These are phyloP conservation scores for Cotesia typhae DNA, from an alignment of 1,140 invertebrate genomes.

Conservation along the genomic window DNA sequence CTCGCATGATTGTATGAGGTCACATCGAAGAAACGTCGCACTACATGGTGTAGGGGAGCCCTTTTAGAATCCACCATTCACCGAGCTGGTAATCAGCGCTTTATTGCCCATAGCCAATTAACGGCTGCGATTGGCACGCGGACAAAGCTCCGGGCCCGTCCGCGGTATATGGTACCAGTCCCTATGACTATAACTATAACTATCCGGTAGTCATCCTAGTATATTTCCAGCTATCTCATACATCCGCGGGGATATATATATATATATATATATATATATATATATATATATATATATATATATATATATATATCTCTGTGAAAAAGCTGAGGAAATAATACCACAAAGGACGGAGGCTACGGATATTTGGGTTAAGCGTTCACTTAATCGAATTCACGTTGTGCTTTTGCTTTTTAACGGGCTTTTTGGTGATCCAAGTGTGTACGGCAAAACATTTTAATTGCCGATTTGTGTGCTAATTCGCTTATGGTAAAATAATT, in stretches of 20 bases:
- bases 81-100: slow-evolving; percentile 56
- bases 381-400: neutral
- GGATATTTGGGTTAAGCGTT: neutral
- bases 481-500: neutral
- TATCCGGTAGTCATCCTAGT: neutral
- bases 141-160: slow-evolving; percentile 49
- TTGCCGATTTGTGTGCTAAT: neutral
- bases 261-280: no score
- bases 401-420: neutral
- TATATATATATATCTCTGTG: neutral
- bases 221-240: neutral
- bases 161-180: neutral
- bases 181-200: no score
- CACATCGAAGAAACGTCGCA: slow-evolving; percentile 12
- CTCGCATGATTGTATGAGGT: neutral
- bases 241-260: neutral
- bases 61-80: slow-evolving; percentile 43
- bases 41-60: slow-evolving; percentile 13
- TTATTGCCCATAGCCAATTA: slow-evolving; percentile 62
- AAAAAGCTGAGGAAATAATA: neutral
- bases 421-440: neutral
- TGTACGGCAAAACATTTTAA: neutral
- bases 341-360: slow-evolving; percentile 26
- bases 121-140: slow-evolving; percentile 57
- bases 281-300: no score